Evolutionary conservation across 1,140 invertebrate species (phyloP).

Genomic region (Conus ventricosus): DNA sequence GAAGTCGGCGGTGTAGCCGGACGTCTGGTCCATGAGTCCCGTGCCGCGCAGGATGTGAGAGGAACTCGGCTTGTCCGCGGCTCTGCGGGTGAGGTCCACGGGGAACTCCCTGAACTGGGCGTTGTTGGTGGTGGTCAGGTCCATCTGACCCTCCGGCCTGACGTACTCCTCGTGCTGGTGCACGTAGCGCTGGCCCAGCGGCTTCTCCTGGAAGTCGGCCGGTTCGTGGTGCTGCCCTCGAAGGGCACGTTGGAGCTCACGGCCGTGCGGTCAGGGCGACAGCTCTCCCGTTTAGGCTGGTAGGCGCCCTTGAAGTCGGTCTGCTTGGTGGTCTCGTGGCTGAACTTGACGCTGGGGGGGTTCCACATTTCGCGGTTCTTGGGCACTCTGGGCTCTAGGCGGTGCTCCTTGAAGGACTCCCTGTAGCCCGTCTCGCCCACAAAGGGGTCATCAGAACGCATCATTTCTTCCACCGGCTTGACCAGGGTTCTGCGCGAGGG

Average conservation of each 20-base stretch:
- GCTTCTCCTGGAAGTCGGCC: conserved; percentile 31
- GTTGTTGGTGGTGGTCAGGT: conserved; percentile 40
- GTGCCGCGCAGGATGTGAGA: conserved; percentile 35
- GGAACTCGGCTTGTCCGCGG: conserved; percentile 34
- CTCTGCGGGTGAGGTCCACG: background rate
- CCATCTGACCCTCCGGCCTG: conserved; percentile 43
- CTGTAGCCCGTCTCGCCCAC: conserved; percentile 40
- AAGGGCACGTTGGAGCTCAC: conserved; percentile 32
- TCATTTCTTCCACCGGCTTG: conserved; percentile 30
- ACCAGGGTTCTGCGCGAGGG: conserved; percentile 23
- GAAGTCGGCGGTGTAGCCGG: conserved; percentile 28
- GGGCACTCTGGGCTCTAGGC: conserved; percentile 10
- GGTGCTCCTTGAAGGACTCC: conserved; percentile 40
- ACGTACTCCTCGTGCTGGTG: conserved; percentile 18
- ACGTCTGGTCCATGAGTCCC: conserved; percentile 29
- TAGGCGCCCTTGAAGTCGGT: conserved; percentile 30
- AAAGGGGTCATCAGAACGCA: conserved; percentile 27
- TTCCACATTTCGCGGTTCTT: conserved; percentile 27
- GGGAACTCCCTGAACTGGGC: conserved; percentile 31
- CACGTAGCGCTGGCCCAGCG: background rate
- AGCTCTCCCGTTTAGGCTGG: conserved; percentile 35
- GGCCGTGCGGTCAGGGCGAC: conserved; percentile 21
- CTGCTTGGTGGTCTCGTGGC: conserved; percentile 26
- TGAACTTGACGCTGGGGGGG: conserved; percentile 28
- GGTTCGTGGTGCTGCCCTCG: conserved; percentile 24